Base-by-base conservation (phyloP, 2,113 vertebrate genomes). In the Catharus minimus region DNA sequence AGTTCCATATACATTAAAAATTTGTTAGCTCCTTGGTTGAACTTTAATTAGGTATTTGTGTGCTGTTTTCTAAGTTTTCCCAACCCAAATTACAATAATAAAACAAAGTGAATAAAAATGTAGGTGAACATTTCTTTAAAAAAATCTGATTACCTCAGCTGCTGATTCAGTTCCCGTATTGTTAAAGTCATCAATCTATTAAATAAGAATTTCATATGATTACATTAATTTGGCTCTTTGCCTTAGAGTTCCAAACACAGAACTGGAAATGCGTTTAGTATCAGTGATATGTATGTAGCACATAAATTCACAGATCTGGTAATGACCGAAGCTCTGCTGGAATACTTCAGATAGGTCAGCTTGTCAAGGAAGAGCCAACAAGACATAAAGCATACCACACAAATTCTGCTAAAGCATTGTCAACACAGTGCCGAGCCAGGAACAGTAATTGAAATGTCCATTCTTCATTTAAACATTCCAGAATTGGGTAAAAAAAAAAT, bases 121-220 rank as follows among this genome's bases (percentile, higher is more conserved):
- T 92, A 95, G 89, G 97, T 96, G 97, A 96, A 92, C 85, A 93
- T 94, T 96, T 95, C 95, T 97, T 96, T 94, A 97, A 96, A 97
- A 96, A 97, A 97, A 97, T 97, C 96, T 93, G 93, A 96, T 98
- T 98, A 98, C 98, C 98, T 98, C 97, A 92, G 97, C 92, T 94
- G 97, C 94, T 95, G 97, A 98, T 95, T 97, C 98, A 97, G 96
- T 97, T 97, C 96, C 98, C 97, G 97, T 94, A 98, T 96, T 98
- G 97, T 96, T 97, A 96, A 97, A 97, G 98, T 98, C 98, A 96
- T 98, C 98, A 98, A 98, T 98, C 98, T 98, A 98, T 96, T 98
- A 97, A 98, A 98, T 98, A 93, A 98, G 98, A 98, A 98, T 98
- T 97, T 98, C 93, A 98, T 86, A 97, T 72, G 91, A 97, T 98